phyloP scores from a whole-genome alignment of 2,888 invertebrate genomes.

The Willowsia nigromaculata region DNA sequence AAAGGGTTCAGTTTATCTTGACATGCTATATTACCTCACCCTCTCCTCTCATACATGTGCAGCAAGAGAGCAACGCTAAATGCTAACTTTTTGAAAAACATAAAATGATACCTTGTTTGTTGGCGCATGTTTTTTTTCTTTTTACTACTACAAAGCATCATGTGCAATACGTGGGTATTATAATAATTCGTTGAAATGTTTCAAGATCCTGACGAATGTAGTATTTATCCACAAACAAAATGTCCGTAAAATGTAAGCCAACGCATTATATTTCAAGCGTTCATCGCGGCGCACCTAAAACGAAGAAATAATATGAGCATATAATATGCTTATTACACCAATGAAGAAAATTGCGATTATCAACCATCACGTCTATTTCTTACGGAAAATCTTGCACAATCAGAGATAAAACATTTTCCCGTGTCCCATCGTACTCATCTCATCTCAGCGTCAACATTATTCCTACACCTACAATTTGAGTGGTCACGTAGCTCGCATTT shows the following conservation, averaged over 20 bases:
- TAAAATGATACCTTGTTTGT: constrained; percentile 50
- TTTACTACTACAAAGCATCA: constrained; percentile 38
- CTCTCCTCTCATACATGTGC: background rate
- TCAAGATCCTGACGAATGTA: background rate
- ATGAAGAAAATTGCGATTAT: constrained; percentile 19
- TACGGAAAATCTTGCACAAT: background rate
- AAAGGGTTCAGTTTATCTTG: background rate
- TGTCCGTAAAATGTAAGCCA: background rate
- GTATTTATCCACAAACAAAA: background rate
- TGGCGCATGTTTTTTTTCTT: constrained; percentile 29
- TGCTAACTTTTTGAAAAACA: background rate
- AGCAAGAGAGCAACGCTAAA: background rate
- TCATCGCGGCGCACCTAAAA: constrained; percentile 17
- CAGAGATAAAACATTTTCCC: background rate
- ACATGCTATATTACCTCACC: too few species aligned
- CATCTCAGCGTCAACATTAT: constrained; percentile 34
- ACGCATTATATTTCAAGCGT: background rate
- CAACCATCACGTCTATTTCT: background rate
- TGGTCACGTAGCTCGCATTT: constrained; percentile 63
- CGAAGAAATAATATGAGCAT: too few species aligned
- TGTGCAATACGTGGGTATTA: constrained; percentile 27
- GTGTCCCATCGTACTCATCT: constrained; percentile 47
- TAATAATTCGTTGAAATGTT: constrained; percentile 36
- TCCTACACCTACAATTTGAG: constrained; percentile 22
- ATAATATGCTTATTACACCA: too few species aligned